Evolutionary conservation across 2,113 vertebrate species (phyloP), one percentile per base, ranked within the genome.

Genomic region (Chrysemys picta): DNA sequence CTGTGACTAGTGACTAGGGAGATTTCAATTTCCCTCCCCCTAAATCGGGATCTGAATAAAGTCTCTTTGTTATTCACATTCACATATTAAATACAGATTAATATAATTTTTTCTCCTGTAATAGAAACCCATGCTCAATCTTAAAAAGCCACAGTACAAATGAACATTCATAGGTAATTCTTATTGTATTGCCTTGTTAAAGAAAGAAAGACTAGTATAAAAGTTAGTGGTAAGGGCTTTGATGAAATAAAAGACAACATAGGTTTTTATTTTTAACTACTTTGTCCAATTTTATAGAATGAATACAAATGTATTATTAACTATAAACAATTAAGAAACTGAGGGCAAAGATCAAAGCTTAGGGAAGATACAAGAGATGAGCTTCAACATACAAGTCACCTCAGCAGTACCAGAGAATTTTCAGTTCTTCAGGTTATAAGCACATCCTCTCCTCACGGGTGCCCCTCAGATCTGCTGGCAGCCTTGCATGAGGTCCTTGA

Each of bases 321-420:
- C 12, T 5, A 12, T 85, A 91, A 94, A 87, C 13, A 90, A 93
- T 95, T 89, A 56, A 0, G 81, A 13, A 89, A 93, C 83, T 22
- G 10, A 76, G 6, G 89, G 76, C 59, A 0, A 0, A 0, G 49
- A 49, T 27, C 91, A 81, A 59, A 17, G 92, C 59, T 10, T 38
- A 88, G 14, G 8, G 54, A 87, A 2, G 1, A 90, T 87, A 69
- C 54, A 84, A 29, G 81, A 93, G 82, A 82, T 83, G 52, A 91
- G 81, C 85, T 95, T 88, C 93, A 88, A 94, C 76, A 90, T 38
- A 89, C 16, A 96, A 94, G 89, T 79, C 88, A 89, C 93, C 91
- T 90, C 85, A 50, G 84, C 3, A 86, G 45, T 47, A 62, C 87
- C 62, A 85, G 82, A 76, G 81, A 92, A 95, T 89, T 89, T 94